Conservation (phyloP, 1,140 invertebrate genomes). For the Hyles vespertilio region DNA sequence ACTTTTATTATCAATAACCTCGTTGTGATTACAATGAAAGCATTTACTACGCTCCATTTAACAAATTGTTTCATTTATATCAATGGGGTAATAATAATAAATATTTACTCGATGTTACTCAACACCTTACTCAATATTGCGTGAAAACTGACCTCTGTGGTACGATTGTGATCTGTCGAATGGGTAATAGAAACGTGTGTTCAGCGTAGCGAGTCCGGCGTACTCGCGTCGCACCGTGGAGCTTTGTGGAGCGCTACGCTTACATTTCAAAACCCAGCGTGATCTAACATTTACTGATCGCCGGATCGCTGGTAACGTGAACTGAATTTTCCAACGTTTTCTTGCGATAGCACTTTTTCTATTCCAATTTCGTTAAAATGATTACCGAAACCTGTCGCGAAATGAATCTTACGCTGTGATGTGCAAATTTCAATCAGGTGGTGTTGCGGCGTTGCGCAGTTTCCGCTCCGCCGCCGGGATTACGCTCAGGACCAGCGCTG, state of each 20-base stretch:
- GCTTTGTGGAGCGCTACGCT: neutral
- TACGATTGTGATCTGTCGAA: neutral
- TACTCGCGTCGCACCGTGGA: neutral
- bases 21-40: neutral
- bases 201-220: conserved; percentile 14
- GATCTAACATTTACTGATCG: conserved; percentile 28
- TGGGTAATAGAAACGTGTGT: conserved; percentile 7
- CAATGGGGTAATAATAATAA: neutral
- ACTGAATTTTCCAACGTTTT: conserved; percentile 18
- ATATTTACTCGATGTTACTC: conserved; percentile 11
- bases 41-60: conserved; percentile 8
- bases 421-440: conserved; percentile 29
- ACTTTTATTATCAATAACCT: neutral
- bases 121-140: conserved; percentile 20
- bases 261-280: conserved; percentile 27
- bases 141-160: conserved; percentile 20
- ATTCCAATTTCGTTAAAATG: conserved; percentile 8
- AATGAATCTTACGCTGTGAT: conserved; percentile 18
- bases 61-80: conserved; percentile 1
- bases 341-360: conserved; percentile 17
- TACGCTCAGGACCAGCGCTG: no score
- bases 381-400: conserved; percentile 6
- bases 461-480: no score
- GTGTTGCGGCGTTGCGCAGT: neutral
- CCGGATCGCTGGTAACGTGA: conserved; percentile 1